phyloP scores from a whole-genome alignment of 2,888 invertebrate genomes.

The Meloe dianella region DNA sequence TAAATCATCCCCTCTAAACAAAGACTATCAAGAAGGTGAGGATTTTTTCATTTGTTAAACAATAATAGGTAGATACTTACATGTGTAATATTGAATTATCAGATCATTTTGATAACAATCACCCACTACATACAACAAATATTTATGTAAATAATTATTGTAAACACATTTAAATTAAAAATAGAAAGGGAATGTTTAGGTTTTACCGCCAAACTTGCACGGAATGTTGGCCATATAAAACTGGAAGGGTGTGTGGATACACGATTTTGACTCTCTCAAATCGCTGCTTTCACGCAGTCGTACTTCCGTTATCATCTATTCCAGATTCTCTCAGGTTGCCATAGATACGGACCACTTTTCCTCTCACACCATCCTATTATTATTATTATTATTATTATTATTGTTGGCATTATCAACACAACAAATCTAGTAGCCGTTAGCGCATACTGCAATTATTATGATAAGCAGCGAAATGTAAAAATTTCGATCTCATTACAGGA shows the following conservation, averaged over 20 bases:
- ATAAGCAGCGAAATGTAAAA: no score
- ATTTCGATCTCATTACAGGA: no score
- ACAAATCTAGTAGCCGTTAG: not conserved
- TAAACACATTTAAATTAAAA: slow-evolving; percentile 24
- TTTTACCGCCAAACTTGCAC: slow-evolving; percentile 24
- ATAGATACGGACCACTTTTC: slow-evolving; percentile 33
- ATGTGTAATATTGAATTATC: not conserved
- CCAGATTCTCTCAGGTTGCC: slow-evolving; percentile 40
- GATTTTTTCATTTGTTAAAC: not conserved
- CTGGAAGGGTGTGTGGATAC: slow-evolving; percentile 32
- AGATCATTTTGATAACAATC: not conserved
- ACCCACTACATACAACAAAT: not conserved
- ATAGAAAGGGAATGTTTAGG: not conserved
- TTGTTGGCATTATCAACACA: slow-evolving; percentile 3
- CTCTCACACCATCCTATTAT: not conserved
- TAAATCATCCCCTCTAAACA: not conserved
- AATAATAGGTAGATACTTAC: not conserved
- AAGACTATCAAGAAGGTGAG: not conserved
- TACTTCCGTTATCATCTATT: slow-evolving; percentile 31
- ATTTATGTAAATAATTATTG: slow-evolving; percentile 15
- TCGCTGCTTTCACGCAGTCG: slow-evolving; percentile 43
- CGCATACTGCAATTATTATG: no score
- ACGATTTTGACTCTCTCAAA: slow-evolving; percentile 28
- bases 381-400: slow-evolving; percentile 3
- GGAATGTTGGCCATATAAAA: slow-evolving; percentile 25